These are phyloP conservation scores for Dromiciops gliroides DNA, from an alignment of 2,113 vertebrate genomes.

Conservation along the genomic window DNA sequence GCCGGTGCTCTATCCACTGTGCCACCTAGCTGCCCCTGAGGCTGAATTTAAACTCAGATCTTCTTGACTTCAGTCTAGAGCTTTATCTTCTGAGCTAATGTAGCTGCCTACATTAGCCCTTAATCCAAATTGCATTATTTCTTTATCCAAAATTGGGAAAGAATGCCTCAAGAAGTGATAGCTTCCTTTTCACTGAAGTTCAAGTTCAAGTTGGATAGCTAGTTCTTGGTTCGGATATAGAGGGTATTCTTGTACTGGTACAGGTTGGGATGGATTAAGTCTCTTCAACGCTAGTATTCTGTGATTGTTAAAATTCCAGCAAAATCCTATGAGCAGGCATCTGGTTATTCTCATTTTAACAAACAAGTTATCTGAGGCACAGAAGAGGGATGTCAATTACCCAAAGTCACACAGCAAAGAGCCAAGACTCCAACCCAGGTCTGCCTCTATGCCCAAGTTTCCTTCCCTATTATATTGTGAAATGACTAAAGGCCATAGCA, in stretches of 20 bases:
- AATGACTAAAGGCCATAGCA: background rate
- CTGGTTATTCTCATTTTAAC: background rate
- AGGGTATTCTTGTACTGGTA: background rate
- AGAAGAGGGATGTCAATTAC: background rate
- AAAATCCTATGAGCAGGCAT: background rate
- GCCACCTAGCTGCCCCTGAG: too few relatives aligned
- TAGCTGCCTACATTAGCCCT: background rate
- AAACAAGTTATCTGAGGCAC: background rate
- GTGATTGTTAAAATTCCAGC: background rate
- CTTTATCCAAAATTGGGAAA: background rate
- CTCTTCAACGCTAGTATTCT: background rate
- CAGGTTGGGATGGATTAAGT: background rate
- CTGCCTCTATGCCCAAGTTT: background rate
- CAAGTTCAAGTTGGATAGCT: background rate
- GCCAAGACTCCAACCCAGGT: background rate
- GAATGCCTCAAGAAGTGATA: background rate
- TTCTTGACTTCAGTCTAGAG: background rate
- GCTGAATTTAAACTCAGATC: background rate
- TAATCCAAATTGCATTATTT: background rate
- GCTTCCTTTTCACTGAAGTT: background rate
- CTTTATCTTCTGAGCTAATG: background rate
- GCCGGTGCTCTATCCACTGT: too few relatives aligned
- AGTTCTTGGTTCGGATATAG: background rate
- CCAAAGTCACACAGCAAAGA: background rate
- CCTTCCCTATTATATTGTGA: background rate